phyloP scores from a whole-genome alignment of 2,888 invertebrate species.

The Periphyllus acericola region DNA sequence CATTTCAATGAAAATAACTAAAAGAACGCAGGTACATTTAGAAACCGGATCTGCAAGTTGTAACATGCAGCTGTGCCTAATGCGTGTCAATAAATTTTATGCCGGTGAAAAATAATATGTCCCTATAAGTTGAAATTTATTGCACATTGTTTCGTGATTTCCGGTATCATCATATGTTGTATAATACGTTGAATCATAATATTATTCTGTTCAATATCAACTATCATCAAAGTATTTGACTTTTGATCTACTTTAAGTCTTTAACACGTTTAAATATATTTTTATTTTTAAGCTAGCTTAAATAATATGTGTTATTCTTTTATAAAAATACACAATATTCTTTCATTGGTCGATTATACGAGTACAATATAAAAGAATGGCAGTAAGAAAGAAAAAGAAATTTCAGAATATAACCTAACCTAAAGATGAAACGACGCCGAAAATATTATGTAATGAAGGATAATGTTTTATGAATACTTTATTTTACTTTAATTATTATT shows the following conservation, averaged over 20 bases:
- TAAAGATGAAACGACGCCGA: not conserved
- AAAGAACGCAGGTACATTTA: not conserved
- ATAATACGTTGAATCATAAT: not conserved
- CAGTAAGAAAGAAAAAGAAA: not conserved
- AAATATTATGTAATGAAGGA: not conserved
- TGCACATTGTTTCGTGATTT: slow-evolving; percentile 22
- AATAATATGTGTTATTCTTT: not conserved
- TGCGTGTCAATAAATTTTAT: slow-evolving; percentile 1
- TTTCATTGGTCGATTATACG: no score
- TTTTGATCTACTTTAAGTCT: not conserved
- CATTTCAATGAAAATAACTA: slow-evolving; percentile 17
- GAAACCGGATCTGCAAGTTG: slow-evolving; percentile 36
- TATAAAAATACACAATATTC: not conserved
- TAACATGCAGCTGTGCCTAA: slow-evolving; percentile 15
- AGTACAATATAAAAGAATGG: no score
- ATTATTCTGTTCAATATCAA: not conserved
- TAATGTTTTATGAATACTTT: no score
- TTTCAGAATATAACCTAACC: not conserved
- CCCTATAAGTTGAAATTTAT: not conserved
- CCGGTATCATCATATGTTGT: not conserved
- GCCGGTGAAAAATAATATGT: not conserved
- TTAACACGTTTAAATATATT: no score
- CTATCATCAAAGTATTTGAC: not conserved
- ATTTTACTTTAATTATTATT: no score
- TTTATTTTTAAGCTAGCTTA: not conserved